Evolutionary conservation across 2,888 invertebrate genomes (phyloP).

Genomic region (Pammene aurita): DNA sequence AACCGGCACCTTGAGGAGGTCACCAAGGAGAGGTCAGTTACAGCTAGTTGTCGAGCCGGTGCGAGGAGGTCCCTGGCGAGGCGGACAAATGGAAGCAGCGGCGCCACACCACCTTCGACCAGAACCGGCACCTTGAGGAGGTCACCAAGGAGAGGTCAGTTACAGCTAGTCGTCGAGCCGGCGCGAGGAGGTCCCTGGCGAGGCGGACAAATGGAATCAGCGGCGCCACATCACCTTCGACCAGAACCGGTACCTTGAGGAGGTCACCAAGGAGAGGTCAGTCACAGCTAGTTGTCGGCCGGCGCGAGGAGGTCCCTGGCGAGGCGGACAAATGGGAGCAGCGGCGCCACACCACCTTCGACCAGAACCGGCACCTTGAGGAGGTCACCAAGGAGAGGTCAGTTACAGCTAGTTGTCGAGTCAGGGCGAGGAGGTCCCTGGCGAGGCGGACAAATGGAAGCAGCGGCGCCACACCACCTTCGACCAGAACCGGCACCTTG

Average conservation of each 20-base stretch:
- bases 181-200: slow-evolving; percentile 68
- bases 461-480: slow-evolving; percentile 75
- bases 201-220: slow-evolving; percentile 77
- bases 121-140: slow-evolving; percentile 81
- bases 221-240: slow-evolving; percentile 76
- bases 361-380: slow-evolving; percentile 81
- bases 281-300: slow-evolving; percentile 61
- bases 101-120: slow-evolving; percentile 76
- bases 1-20: slow-evolving; percentile 81
- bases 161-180: slow-evolving; percentile 65
- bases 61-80: slow-evolving; percentile 69
- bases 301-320: slow-evolving; percentile 67
- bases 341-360: slow-evolving; percentile 74
- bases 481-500: slow-evolving; percentile 81
- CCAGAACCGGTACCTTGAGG: slow-evolving; percentile 81
- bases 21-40: slow-evolving; percentile 58
- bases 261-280: slow-evolving; percentile 69
- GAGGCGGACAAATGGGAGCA: slow-evolving; percentile 78
- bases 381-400: slow-evolving; percentile 71
- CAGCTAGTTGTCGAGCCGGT: slow-evolving; percentile 67
- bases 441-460: slow-evolving; percentile 77
- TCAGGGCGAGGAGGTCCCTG: slow-evolving; percentile 67
- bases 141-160: slow-evolving; percentile 65
- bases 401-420: slow-evolving; percentile 61
- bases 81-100: slow-evolving; percentile 77